Evolutionary conservation across 2,113 vertebrate species (phyloP).

Genomic region (Lethenteron reissneri): DNA sequence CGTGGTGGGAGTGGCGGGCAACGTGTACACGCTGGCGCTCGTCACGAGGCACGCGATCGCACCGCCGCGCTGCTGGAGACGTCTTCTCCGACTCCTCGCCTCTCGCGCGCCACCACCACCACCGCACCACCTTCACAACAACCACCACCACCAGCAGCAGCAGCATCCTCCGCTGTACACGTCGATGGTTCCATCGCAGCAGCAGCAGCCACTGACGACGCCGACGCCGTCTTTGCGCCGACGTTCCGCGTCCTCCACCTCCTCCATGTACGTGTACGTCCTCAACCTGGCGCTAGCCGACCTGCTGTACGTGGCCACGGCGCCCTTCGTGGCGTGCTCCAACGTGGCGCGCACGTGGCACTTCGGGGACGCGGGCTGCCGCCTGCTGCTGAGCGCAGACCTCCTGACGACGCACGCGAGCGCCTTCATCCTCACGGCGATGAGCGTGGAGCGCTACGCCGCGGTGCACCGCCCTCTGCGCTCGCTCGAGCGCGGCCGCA

Average conservation of each 20-base stretch:
- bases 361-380: constrained; percentile 17
- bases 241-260: constrained; percentile 15
- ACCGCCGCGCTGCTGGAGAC: too few relatives aligned
- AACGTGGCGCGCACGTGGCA: constrained; percentile 18
- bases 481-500: constrained; percentile 14
- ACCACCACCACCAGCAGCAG: too few relatives aligned
- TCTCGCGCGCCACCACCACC: too few relatives aligned
- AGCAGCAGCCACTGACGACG: too few relatives aligned
- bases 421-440: constrained; percentile 18
- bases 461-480: constrained; percentile 17
- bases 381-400: constrained; percentile 18
- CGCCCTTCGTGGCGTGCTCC: constrained; percentile 19
- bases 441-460: constrained; percentile 19
- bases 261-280: constrained; percentile 18
- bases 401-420: constrained; percentile 20
- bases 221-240: too few relatives aligned
- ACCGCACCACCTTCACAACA: too few relatives aligned
- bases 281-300: constrained; percentile 18
- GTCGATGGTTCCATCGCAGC: too few relatives aligned
- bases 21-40: constrained; percentile 16
- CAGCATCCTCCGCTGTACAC: too few relatives aligned
- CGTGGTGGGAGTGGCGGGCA: constrained; percentile 15
- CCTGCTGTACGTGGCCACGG: constrained; percentile 17
- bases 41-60: constrained; percentile 8
- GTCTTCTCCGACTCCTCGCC: too few relatives aligned